phyloP scores from a whole-genome alignment of 1,140 invertebrate genomes.

The Babylonia areolata region DNA sequence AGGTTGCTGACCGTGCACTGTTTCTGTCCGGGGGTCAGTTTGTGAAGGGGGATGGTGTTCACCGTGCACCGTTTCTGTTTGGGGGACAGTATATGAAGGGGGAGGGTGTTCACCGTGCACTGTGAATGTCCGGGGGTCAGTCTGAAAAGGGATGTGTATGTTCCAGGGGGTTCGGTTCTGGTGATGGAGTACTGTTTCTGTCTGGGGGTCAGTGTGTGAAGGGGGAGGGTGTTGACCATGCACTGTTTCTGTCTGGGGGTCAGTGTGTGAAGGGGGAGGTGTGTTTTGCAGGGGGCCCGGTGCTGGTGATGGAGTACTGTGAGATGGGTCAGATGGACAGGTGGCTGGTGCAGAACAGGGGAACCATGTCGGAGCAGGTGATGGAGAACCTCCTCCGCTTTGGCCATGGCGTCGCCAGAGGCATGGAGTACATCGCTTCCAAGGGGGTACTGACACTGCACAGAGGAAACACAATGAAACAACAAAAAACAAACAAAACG shows the following conservation, averaged over 20 bases:
- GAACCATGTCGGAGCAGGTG: conserved; percentile 74
- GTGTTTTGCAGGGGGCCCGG: conserved; percentile 48
- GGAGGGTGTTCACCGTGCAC: too few relatives aligned
- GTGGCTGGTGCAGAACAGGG: conserved; percentile 46
- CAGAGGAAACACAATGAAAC: too few relatives aligned
- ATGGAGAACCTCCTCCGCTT: conserved; percentile 92
- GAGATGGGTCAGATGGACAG: conserved; percentile 50
- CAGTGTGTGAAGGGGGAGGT: neutral
- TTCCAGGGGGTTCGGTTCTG: conserved; percentile 53
- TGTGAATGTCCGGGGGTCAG: too few relatives aligned
- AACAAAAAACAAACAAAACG: too few relatives aligned
- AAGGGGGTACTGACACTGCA: conserved; percentile 89
- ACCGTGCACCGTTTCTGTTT: too few relatives aligned
- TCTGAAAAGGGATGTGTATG: too few relatives aligned
- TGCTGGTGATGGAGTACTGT: conserved; percentile 58
- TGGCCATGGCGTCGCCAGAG: conserved; percentile 94
- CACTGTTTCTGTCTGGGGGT: neutral
- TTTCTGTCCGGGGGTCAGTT: neutral
- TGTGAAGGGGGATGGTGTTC: too few relatives aligned
- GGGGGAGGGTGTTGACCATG: too few relatives aligned
- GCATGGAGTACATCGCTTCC: conserved; percentile 96
- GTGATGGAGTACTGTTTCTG: conserved; percentile 53
- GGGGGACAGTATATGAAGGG: too few relatives aligned
- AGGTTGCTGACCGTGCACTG: too few relatives aligned
- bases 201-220: neutral